Evolutionary conservation across 2,113 vertebrate genomes (phyloP).

Genomic region (Nematolebias whitei): DNA sequence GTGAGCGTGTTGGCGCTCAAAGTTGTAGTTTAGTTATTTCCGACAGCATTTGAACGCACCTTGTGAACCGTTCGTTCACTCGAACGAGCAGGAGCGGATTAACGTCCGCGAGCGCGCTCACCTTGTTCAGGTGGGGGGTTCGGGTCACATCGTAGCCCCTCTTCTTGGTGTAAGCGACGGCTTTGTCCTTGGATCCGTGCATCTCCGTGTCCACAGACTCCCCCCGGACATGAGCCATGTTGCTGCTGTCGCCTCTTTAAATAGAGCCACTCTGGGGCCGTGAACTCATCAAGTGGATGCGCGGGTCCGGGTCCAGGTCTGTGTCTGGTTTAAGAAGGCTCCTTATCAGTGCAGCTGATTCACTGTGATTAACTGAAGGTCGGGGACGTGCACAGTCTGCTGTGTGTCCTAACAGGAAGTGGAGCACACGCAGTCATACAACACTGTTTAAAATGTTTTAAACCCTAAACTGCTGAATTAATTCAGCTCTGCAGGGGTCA

Average conservation of each 20-base stretch:
- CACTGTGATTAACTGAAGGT: background rate
- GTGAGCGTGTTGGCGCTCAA: too few species aligned
- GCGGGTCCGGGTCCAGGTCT: conserved; percentile 22
- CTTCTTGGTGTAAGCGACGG: conserved; percentile 80
- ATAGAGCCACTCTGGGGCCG: conserved; percentile 60
- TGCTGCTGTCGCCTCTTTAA: conserved; percentile 74
- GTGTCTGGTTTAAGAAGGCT: background rate
- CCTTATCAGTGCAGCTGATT: conserved; percentile 42
- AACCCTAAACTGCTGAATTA: too few species aligned
- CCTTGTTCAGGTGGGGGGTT: conserved; percentile 89
- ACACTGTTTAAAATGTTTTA: too few species aligned
- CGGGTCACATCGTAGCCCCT: conserved; percentile 87
- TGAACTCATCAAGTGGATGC: conserved; percentile 72
- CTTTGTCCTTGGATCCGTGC: conserved; percentile 61
- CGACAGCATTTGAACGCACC: conserved; percentile 44
- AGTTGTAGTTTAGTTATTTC: background rate
- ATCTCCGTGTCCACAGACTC: conserved; percentile 79
- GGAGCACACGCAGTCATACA: too few species aligned
- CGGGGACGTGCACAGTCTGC: conserved; percentile 15
- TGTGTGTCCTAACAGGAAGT: conserved; percentile 3
- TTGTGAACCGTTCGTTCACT: background rate
- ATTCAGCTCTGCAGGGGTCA: too few species aligned
- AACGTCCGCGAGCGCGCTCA: conserved; percentile 30
- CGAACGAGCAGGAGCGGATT: too few species aligned
- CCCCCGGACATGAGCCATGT: conserved; percentile 76